Base-by-base conservation (phyloP, 2,888 invertebrate genomes). In the Ferrisia virgata region DNA sequence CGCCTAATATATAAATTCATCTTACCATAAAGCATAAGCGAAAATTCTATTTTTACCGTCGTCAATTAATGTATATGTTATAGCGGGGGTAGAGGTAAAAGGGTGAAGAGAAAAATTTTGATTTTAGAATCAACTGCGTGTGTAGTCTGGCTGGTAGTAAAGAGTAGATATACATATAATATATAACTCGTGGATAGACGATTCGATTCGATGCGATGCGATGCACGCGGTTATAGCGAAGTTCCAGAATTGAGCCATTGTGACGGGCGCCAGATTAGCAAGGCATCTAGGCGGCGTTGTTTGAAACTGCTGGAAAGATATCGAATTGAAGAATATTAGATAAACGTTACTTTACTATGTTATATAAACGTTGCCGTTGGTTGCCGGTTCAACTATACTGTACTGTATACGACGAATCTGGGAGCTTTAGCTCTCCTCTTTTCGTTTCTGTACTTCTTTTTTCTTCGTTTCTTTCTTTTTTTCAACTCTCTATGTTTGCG, bases 221-320 rank as follows among this genome's bases (percentile, higher is more conserved):
- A 58, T 25, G 64, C 64, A 64, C 64, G 28, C 47, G 47, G 47
- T 47, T 47, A 64, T 28, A 64, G 64, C 64, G 15, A 28, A 64
- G 28, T 64, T 64, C 28, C 64, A 64, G 28, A 28, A 64, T 76
- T 76, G 72, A 76, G 72, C 72, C 72, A 36, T 76, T 28, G 72
- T 76, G 72, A 76, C 72, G 72, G 72, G 72, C 72, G 72, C 72
- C 72, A 76, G 72, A 76, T 76, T 76, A 76, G 72, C 72, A 76
- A 76, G 36, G 72, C 72, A 36, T 36, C 33, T n/a, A 76, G 72
- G 72, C 72, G 72, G 72, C 72, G 72, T 76, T 76, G 72, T 76
- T 76, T 76, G 36, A 76, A 76, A 76, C 72, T 76, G 36, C 72
- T 76, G 36, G 18, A 76, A 76, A 76, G 72, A 76, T 76, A 76